Evolutionary conservation across 2,888 invertebrate species (phyloP).

Genomic region (Podabrus alpinus): DNA sequence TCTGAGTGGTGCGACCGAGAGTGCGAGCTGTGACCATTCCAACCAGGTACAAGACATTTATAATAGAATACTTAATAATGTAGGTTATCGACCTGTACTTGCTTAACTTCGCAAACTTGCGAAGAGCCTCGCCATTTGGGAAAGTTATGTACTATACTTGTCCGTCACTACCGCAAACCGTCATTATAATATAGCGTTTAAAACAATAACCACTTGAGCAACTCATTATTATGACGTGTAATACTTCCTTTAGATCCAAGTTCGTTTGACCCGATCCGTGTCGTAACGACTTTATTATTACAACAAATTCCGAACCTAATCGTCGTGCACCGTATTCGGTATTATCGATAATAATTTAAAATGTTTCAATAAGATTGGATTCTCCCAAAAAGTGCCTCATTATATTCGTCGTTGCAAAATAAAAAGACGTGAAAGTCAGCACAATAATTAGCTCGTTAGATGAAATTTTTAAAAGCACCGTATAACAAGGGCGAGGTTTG

Average conservation of each 20-base stretch:
- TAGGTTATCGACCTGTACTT: constrained; percentile 55
- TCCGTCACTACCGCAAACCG: constrained; percentile 16
- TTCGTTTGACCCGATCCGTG: background rate
- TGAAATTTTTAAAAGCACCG: background rate
- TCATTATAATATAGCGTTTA: constrained; percentile 18
- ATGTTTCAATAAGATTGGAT: background rate
- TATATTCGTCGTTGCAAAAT: background rate
- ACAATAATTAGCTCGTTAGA: background rate
- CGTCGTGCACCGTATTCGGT: background rate
- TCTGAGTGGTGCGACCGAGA: constrained; percentile 32
- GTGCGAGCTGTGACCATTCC: constrained; percentile 44
- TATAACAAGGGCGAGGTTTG: constrained; percentile 7
- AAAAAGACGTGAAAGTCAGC: background rate
- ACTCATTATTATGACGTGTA: background rate
- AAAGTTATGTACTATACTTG: constrained; percentile 30
- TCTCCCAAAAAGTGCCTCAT: constrained; percentile 1
- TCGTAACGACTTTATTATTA: background rate
- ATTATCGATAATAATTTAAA: background rate
- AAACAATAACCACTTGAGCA: constrained; percentile 13
- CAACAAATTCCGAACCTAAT: background rate
- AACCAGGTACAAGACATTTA: constrained; percentile 47
- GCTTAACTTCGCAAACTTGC: constrained; percentile 29
- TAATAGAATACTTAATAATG: constrained; percentile 56
- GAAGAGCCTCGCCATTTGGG: constrained; percentile 32
- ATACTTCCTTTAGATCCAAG: background rate